Conservation (phyloP, 1,140 invertebrate genomes). For the Drosophila repleta region DNA sequence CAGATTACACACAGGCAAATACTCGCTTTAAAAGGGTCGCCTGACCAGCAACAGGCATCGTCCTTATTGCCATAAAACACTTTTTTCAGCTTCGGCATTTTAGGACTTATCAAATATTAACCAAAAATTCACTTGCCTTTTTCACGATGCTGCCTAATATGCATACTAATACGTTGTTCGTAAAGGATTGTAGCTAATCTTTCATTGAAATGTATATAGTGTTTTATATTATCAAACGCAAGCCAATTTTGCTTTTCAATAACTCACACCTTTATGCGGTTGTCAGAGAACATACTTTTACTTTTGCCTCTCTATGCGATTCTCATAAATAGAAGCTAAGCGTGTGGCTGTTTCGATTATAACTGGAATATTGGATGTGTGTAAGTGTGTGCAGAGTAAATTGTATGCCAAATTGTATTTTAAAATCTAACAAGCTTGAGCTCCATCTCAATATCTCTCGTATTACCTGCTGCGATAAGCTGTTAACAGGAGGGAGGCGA, state of each 20-base stretch:
- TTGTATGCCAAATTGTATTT: too few species aligned
- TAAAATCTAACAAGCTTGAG: too few species aligned
- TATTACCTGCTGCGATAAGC: too few species aligned
- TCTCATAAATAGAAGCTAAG: too few species aligned
- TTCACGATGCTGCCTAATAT: constrained; percentile 27
- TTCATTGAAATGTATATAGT: constrained; percentile 8
- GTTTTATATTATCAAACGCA: background rate
- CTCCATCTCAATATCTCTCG: too few species aligned
- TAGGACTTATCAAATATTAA: constrained; percentile 64
- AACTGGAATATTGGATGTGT: too few species aligned
- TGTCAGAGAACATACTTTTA: background rate
- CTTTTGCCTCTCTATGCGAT: background rate
- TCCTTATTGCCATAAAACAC: constrained; percentile 10
- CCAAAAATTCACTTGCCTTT: constrained; percentile 34
- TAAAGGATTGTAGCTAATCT: constrained; percentile 46
- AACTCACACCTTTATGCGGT: background rate
- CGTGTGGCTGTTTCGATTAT: too few species aligned
- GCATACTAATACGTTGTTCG: constrained; percentile 40
- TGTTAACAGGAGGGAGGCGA: too few species aligned
- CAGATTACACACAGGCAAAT: background rate
- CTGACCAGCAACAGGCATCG: constrained; percentile 26
- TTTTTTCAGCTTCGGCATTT: constrained; percentile 17
- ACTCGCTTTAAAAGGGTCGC: constrained; percentile 14
- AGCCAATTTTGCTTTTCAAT: background rate
- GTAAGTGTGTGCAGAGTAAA: too few species aligned